Base-by-base conservation (phyloP, 2,797 vertebrate species). In the Danio albolineatus region DNA sequence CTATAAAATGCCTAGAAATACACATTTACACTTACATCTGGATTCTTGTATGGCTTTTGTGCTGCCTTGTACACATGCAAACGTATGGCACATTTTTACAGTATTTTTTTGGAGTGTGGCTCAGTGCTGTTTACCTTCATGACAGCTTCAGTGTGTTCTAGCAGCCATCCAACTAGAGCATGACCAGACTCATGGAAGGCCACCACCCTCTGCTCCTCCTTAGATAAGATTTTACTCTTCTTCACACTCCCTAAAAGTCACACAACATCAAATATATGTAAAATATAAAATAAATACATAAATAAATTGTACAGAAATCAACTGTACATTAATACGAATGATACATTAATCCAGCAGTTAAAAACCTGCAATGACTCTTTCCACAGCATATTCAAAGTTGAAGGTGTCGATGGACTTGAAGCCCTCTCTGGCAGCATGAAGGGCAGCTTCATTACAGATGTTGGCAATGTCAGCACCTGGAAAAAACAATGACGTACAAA, bases 401-500 rank as follows among this genome's bases (percentile, higher is more conserved):
- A 90, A 95, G 0, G 97, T 98, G 43, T 98, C 93, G 0, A 99
- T 96, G 38, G 96, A 96, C 51, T 96, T 96, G 91, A 94, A 92
- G 0, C 97, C 97, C 60, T 98, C 97, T 76, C 98, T 93, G n/a
- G 97, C 98, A 0, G 98, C 98, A 0, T 99, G 98, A 14, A 99
- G 92, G 1, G 98, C 98, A 0, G 97, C 98, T 86, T 99, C 98
- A 0, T 99, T 99, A 65, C 97, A 99, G 85, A 99, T 97, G 86
- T 98, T 99, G 0, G 98, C 98, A 3, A 99, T 99, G 89, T 99
- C 98, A 0, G 98, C 98, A n/a, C 98, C 98, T 99, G 88, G 19
- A 48, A 76, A 19, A 64, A 10, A 2, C 41, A n/a, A 60, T 0
- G 61, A 36, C 28, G 3, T 28, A 75, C 19, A n/a, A 48, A 67